Percentiles rank a stretch among this genome's conserved stretches.
Evolutionary conservation across 2,888 invertebrate species (phyloP).

Genomic region (Protodeltote pygarga): DNA sequence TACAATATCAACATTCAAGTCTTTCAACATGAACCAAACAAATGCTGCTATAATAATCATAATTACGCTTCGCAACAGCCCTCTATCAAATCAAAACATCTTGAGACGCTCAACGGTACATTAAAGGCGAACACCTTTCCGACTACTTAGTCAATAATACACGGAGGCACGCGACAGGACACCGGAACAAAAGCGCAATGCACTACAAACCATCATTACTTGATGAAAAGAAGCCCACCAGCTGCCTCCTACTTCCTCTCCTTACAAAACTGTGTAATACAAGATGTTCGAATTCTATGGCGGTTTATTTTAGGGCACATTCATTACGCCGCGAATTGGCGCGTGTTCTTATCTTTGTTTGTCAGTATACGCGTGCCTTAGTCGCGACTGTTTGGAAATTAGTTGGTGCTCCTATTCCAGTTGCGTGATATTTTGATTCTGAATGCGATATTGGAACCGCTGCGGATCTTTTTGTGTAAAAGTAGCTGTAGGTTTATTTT

Average conservation of each 20-base stretch:
- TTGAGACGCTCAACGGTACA: slow-evolving; percentile 75
- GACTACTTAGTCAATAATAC: slow-evolving; percentile 77
- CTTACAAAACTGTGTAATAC: slow-evolving; percentile 82
- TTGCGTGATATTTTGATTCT: too few relatives aligned
- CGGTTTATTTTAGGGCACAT: slow-evolving; percentile 81
- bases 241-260: slow-evolving; percentile 85
- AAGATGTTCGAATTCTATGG: slow-evolving; percentile 77
- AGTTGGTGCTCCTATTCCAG: not conserved
- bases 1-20: slow-evolving; percentile 2
- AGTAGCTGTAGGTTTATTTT: too few relatives aligned
- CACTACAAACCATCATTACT: slow-evolving; percentile 84
- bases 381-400: slow-evolving; percentile 26
- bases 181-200: slow-evolving; percentile 76
- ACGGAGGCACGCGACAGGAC: slow-evolving; percentile 81
- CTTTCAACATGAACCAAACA: slow-evolving; percentile 1
- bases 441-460: too few relatives aligned
- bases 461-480: too few relatives aligned
- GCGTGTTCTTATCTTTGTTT: slow-evolving; percentile 82
- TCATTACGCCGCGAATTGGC: slow-evolving; percentile 83
- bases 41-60: slow-evolving; percentile 28
- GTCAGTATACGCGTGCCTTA: slow-evolving; percentile 50
- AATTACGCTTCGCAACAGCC: slow-evolving; percentile 47
- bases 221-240: slow-evolving; percentile 79
- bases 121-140: slow-evolving; percentile 81
- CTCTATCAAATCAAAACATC: slow-evolving; percentile 76